Evolutionary conservation across 2,113 vertebrate species (phyloP), one percentile per base, ranked within the genome.

Genomic region (Megaceryle maxima): DNA sequence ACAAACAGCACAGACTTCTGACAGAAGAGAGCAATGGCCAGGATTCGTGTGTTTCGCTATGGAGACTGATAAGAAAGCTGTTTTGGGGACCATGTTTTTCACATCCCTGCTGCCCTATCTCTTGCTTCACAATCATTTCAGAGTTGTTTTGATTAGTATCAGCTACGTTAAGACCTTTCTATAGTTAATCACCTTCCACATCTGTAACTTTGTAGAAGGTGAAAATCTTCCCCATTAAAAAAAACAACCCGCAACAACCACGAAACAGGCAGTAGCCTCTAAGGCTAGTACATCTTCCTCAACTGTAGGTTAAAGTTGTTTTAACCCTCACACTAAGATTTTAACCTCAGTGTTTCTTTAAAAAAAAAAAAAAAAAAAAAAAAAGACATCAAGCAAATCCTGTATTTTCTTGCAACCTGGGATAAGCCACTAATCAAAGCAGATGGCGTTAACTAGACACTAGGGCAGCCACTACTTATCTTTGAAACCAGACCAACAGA

Each of bases 11-110:
- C 19, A 9, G 50, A 57, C 14, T 79, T 51, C 13, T 48, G 39
- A 62, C 20, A 2, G 2, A 43, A 8, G 24, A n/a, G 12, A 63
- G 16, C 31, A 69, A 68, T 0, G 63, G 64, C 13, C 55, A 88
- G 12, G 51, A 88, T 63, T 67, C 35, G 48, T 6, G 7, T 2
- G 0, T 86, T 83, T 86, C 1, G 1, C 24, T 26, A 20, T 0
- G 1, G 44, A 59, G 24, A 55, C 2, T 7, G 26, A 2, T 7
- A 83, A 50, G 37, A 85, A 90, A 68, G 39, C 22, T 53, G 39
- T 22, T 66, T 39, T 56, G 53, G 29, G 44, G 57, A 43, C 46
- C 35, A 31, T 13, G 17, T 35, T 6, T 35, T 6, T 88, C 33
- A 70, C 60, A 86, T 6, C 19, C 26, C 22, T 39, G 66, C 66